phyloP scores from a whole-genome alignment of 2,888 invertebrate species.

The Notocelia uddmanniana region DNA sequence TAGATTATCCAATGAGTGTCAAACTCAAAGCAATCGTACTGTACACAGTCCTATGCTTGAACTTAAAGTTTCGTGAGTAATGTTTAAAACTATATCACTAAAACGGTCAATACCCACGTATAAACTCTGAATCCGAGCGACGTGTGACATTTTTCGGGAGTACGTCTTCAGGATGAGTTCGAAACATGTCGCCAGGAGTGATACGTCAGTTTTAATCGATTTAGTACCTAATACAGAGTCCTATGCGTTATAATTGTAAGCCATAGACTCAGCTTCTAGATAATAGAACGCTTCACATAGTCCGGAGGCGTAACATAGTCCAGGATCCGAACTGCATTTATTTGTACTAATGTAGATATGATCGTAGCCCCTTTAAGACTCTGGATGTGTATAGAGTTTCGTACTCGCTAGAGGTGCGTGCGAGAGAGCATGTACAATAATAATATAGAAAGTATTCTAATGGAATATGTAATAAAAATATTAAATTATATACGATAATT shows the following conservation, averaged over 20 bases:
- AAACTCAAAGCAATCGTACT: no score
- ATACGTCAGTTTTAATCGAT: no score
- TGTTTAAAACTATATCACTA: no score
- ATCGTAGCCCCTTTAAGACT: slow-evolving; percentile 67
- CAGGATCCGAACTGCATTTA: slow-evolving; percentile 75
- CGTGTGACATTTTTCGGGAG: no score
- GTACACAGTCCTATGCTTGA: no score
- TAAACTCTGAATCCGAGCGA: no score
- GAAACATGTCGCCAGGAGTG: no score
- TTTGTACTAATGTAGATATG: slow-evolving; percentile 78
- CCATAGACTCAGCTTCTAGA: slow-evolving; percentile 77
- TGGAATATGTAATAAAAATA: slow-evolving; percentile 85
- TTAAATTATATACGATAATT: slow-evolving; percentile 62
- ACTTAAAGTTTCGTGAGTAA: no score
- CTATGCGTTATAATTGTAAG: slow-evolving; percentile 49
- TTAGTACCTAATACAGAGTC: no score
- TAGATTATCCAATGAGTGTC: no score
- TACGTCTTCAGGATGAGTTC: no score
- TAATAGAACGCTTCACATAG: slow-evolving; percentile 42
- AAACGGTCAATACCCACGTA: no score
- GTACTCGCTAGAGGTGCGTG: slow-evolving; percentile 57
- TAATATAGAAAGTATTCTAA: slow-evolving; percentile 84
- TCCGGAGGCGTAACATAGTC: slow-evolving; percentile 73
- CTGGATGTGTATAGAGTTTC: slow-evolving; percentile 59
- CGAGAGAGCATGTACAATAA: slow-evolving; percentile 77